A percentile compares a stretch with the other conserved stretches of the same genome.
Conservation (phyloP, 2,113 vertebrate species). For the Paedocypris sp. region DNA sequence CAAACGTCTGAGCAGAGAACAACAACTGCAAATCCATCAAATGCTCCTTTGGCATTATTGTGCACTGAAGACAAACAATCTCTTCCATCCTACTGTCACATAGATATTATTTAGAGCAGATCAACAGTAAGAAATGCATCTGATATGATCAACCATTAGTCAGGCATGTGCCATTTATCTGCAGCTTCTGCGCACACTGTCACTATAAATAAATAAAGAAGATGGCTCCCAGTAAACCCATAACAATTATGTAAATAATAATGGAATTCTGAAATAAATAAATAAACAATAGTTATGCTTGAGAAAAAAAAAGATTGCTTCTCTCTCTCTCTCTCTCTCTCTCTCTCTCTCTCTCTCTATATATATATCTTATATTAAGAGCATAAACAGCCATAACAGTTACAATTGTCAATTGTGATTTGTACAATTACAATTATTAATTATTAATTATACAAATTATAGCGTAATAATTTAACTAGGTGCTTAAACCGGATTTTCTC, state of each 20-base stretch:
- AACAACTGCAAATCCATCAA: neutral
- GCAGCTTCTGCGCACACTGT: constrained; percentile 42
- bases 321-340: no score
- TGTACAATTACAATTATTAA: no score
- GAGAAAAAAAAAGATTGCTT: no score
- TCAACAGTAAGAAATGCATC: constrained; percentile 54
- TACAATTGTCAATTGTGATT: no score
- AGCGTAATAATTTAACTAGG: no score
- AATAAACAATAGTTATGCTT: no score
- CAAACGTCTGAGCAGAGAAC: neutral
- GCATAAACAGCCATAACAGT: no score
- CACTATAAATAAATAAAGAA: constrained; percentile 51
- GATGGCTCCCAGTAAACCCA: constrained; percentile 19
- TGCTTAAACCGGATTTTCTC: no score
- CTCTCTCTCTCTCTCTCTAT: no score
- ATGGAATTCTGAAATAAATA: no score
- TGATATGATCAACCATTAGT: constrained; percentile 59
- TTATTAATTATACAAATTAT: no score
- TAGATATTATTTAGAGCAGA: constrained; percentile 58
- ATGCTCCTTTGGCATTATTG: constrained; percentile 1
- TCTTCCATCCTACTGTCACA: constrained; percentile 43
- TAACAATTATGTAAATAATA: constrained; percentile 13
- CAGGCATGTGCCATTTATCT: constrained; percentile 49
- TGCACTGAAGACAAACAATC: constrained; percentile 45
- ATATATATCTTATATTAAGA: no score